A percentile compares a stretch with the other conserved stretches of the same genome.
phyloP scores from a whole-genome alignment of 2,888 invertebrate genomes.

The Pristionchus maxplancki region DNA sequence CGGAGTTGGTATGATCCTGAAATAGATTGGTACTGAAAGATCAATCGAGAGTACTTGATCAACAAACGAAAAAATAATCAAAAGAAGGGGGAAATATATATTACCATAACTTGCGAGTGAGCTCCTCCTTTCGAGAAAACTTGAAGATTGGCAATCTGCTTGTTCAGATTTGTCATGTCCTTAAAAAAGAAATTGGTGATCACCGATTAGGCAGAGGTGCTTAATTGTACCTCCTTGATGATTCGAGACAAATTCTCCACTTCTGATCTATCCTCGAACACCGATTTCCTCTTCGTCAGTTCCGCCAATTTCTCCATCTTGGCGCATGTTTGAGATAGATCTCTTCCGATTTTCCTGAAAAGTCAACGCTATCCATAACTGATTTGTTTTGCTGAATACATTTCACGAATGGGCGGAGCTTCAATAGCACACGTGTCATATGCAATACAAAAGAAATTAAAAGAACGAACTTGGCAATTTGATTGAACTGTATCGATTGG shows the following conservation, averaged over 20 bases:
- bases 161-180: slow-evolving; percentile 93
- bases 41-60: not conserved
- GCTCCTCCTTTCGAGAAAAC: slow-evolving; percentile 66
- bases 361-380: not conserved
- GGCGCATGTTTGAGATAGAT: slow-evolving; percentile 94
- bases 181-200: too few relatives aligned
- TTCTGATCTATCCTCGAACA: slow-evolving; percentile 97
- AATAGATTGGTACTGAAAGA: too few relatives aligned
- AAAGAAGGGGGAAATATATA: not conserved
- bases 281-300: slow-evolving; percentile 94
- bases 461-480: slow-evolving; percentile 69
- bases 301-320: slow-evolving; percentile 95
- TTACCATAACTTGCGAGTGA: slow-evolving; percentile 20
- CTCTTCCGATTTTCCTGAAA: slow-evolving; percentile 90
- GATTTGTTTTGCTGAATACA: not conserved
- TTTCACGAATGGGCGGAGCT: not conserved
- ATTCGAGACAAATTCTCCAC: slow-evolving; percentile 97
- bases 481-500: slow-evolving; percentile 75
- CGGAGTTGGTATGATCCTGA: slow-evolving; percentile 82
- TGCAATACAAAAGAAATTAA: not conserved
- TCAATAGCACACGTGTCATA: not conserved
- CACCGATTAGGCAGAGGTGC: too few relatives aligned
- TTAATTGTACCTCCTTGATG: slow-evolving; percentile 86
- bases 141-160: slow-evolving; percentile 91
- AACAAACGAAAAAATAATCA: not conserved